Percentiles rank a stretch among this genome's conserved stretches.
Evolutionary conservation across 2,888 invertebrate genomes (phyloP).

Genomic region (Polia nebulosa): DNA sequence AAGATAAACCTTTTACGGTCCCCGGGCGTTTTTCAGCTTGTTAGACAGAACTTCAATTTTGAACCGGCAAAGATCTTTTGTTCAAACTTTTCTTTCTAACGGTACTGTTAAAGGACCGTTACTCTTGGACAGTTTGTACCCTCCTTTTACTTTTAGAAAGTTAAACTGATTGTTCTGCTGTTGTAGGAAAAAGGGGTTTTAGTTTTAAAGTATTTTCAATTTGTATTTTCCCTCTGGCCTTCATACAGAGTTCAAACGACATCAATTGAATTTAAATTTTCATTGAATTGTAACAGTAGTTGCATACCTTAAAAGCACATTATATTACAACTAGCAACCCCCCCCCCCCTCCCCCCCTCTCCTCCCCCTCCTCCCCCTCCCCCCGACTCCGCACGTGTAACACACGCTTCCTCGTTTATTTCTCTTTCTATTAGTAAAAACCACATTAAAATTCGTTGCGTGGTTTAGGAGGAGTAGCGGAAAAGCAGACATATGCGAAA

Average conservation of each 20-base stretch:
- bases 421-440: no score
- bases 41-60: constrained; percentile 65
- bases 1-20: constrained; percentile 69
- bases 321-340: no score
- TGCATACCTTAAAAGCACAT: no score
- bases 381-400: no score
- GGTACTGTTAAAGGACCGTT: constrained; percentile 39
- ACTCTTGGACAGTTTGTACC: constrained; percentile 52
- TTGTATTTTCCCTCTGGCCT: not conserved
- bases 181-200: constrained; percentile 8
- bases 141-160: constrained; percentile 50
- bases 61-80: constrained; percentile 55
- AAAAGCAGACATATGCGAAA: no score
- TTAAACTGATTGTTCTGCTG: constrained; percentile 54
- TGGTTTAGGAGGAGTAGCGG: no score
- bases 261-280: not conserved
- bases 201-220: constrained; percentile 10
- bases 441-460: no score
- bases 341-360: no score
- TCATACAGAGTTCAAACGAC: not conserved
- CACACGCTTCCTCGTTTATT: no score
- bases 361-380: no score
- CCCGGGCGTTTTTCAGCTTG: constrained; percentile 57
- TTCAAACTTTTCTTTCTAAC: constrained; percentile 64
- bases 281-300: no score